Evolutionary conservation across 2,888 invertebrate species (phyloP).

Genomic region (Myopa tessellatipennis): DNA sequence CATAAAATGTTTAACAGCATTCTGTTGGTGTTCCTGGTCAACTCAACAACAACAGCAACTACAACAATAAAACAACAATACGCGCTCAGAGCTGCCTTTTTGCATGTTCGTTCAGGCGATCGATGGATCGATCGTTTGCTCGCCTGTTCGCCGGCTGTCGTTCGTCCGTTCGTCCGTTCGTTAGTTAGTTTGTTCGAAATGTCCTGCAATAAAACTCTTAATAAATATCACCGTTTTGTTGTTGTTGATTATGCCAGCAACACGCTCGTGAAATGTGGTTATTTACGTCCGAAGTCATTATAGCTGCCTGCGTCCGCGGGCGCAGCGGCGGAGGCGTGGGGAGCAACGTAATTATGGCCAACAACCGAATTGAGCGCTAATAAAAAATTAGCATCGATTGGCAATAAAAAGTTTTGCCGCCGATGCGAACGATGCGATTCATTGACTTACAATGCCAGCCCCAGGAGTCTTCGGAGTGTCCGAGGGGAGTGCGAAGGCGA

Average conservation of each 20-base stretch:
- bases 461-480: not conserved
- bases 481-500: not conserved
- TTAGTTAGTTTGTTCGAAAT: conserved; percentile 27
- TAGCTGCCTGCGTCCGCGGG: not conserved
- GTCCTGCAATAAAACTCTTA: conserved; percentile 35
- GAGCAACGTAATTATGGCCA: conserved; percentile 15
- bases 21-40: conserved; percentile 24
- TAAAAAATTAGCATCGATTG: conserved; percentile 35
- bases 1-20: conserved; percentile 33
- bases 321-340: conserved; percentile 9
- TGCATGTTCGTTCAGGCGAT: conserved; percentile 9
- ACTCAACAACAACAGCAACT: conserved; percentile 11
- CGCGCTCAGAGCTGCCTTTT: not conserved
- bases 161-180: not conserved
- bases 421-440: not conserved
- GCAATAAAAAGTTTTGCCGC: conserved; percentile 13
- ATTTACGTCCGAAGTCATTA: conserved; percentile 30
- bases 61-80: conserved; percentile 2
- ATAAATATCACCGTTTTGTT: conserved; percentile 31
- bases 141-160: not conserved
- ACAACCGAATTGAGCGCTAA: conserved; percentile 22
- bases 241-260: conserved; percentile 9
- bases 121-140: conserved; percentile 22
- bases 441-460: not conserved
- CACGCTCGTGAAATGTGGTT: conserved; percentile 30